A percentile compares a stretch with the other conserved stretches of the same genome.
These are phyloP conservation scores for Syngnathus acus DNA, from an alignment of 2,797 vertebrate species.

Conservation along the genomic window DNA sequence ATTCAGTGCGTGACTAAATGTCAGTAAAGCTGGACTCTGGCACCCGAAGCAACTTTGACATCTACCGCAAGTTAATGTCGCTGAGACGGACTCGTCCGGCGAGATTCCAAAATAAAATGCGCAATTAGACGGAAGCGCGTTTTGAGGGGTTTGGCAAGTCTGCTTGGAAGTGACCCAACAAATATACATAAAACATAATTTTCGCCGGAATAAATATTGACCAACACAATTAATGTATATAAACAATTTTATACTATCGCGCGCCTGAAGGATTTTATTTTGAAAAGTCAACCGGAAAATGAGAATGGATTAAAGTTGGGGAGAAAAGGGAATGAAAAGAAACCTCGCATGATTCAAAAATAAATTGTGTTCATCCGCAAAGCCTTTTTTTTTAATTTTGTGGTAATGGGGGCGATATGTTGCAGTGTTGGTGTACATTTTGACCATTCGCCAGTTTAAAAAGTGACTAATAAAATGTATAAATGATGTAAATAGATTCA, in stretches of 20 bases:
- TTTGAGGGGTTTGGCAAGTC: neutral
- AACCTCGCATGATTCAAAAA: neutral
- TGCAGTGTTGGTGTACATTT: too few species aligned
- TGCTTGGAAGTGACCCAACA: neutral
- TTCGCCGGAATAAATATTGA: neutral
- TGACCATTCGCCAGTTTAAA: too few species aligned
- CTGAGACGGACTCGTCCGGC: rapidly evolving
- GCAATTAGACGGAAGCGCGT: neutral
- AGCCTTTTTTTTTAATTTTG: neutral
- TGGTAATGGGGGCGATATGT: too few species aligned
- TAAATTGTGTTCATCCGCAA: neutral
- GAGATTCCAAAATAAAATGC: neutral
- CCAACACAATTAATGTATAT: neutral
- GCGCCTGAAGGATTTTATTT: neutral
- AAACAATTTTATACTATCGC: neutral
- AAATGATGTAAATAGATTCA: neutral
- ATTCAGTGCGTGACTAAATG: neutral
- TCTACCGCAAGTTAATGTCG: too few species aligned
- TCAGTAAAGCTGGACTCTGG: constrained; percentile 28
- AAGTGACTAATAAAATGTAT: too few species aligned
- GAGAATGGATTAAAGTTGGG: neutral
- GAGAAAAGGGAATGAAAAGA: neutral
- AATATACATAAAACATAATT: rapidly evolving
- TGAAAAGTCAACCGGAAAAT: neutral
- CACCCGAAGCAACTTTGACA: neutral